Evolutionary conservation across 1,140 invertebrate species (phyloP), one percentile per base, ranked within the genome.

Genomic region (Pseudomyrmex sp.): DNA sequence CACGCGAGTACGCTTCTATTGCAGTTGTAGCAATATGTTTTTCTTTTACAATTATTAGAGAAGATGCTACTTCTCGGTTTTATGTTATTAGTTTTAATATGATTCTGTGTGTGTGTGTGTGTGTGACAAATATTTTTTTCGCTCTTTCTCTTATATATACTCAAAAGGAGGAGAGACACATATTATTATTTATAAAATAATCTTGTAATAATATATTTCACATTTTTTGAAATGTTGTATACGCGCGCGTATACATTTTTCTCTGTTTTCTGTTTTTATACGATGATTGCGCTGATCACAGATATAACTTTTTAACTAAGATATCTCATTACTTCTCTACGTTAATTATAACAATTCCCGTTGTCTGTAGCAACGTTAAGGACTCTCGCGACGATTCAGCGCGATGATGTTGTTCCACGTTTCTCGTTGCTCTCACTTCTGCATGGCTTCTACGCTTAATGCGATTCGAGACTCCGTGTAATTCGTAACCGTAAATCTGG

Each of bases 401-500:
- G 20, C 44, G 52, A 69, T 35, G 63, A 35, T 26, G 54, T 82
- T 85, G 48, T 65, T n/a, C n/a, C n/a, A n/a, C n/a, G n/a, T n/a
- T n/a, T n/a, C n/a, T n/a, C n/a, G n/a, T n/a, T n/a, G n/a, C n/a
- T 87, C 74, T 82, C 59, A 52, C 52, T 46, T 54, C 9, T 13
- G 35, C 76, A 35, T 79, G 44, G 76, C 76, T 79, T 59, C 44
- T 48, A 70, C 76, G 66, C 20, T 44, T 70, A 65, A 79, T 79
- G 76, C 76, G 65, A 79, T 79, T 79, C 65, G 52, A n/a, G 65
- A 15, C 65, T 70, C 7, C 65, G 15, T 70, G 65, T 79, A 79
- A 79, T 70, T 65, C 76, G 35, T 48, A 65, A 59, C 65, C 76
- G 65, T 79, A 79, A 79, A 79, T 79, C 52, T 65, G 76, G 76